Conservation (phyloP, 2,888 invertebrate species). For the Nudaria mundana region DNA sequence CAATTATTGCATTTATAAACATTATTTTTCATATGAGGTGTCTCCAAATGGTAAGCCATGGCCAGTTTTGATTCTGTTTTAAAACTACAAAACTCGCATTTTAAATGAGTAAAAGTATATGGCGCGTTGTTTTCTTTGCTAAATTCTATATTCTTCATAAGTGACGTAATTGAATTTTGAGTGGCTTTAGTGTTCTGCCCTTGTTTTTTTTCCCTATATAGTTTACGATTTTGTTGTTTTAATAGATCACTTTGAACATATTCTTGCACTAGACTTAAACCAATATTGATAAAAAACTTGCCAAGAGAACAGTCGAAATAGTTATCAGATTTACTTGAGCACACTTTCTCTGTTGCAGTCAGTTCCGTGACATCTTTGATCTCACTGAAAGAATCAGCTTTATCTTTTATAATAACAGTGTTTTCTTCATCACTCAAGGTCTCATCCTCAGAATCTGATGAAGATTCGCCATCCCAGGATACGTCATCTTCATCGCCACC, state of each 20-base stretch:
- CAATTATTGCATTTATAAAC: constrained; percentile 94
- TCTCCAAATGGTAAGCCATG: constrained; percentile 93
- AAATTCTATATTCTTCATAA: constrained; percentile 91
- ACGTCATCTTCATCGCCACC: constrained; percentile 75
- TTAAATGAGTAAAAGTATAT: constrained; percentile 87
- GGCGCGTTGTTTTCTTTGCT: constrained; percentile 93
- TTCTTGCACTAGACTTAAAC: constrained; percentile 94
- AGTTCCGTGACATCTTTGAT: constrained; percentile 71
- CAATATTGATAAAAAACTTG: constrained; percentile 95
- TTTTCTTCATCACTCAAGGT: constrained; percentile 58
- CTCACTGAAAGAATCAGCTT: constrained; percentile 73
- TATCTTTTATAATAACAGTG: constrained; percentile 76
- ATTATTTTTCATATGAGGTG: constrained; percentile 94
- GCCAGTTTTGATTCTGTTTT: constrained; percentile 92
- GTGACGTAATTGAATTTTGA: constrained; percentile 89
- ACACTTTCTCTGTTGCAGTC: constrained; percentile 46
- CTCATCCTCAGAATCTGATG: constrained; percentile 77
- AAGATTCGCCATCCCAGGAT: constrained; percentile 80
- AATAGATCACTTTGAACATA: constrained; percentile 96
- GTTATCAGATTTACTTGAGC: constrained; percentile 78
- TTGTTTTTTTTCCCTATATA: constrained; percentile 84
- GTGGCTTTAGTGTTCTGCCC: constrained; percentile 85
- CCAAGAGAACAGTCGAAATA: constrained; percentile 94
- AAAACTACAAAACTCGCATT: constrained; percentile 94
- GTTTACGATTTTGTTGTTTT: constrained; percentile 92